Conservation (phyloP, 2,888 invertebrate species). For the Calliphora vomitoria region DNA sequence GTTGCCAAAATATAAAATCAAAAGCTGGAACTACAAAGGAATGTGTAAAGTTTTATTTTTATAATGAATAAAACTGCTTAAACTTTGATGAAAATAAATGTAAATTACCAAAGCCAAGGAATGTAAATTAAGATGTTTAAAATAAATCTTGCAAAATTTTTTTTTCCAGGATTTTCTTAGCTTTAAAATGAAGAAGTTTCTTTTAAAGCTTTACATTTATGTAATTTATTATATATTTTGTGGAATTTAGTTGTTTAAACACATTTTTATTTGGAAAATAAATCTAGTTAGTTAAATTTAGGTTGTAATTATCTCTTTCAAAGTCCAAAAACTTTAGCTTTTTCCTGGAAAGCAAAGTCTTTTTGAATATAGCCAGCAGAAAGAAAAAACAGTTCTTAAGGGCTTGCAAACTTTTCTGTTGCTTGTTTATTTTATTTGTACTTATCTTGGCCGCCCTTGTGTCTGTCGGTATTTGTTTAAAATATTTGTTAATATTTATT, state of each 20-base stretch:
- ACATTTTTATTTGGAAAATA: too few relatives aligned
- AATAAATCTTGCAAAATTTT: too few relatives aligned
- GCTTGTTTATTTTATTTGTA: not conserved
- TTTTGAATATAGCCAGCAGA: too few relatives aligned
- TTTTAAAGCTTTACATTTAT: too few relatives aligned
- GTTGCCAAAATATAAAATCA: not conserved
- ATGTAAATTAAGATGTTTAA: not conserved
- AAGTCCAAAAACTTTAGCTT: too few relatives aligned
- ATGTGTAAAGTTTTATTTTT: not conserved
- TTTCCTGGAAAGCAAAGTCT: too few relatives aligned
- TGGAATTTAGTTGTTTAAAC: too few relatives aligned
- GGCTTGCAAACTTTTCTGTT: not conserved
- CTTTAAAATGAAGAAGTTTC: too few relatives aligned
- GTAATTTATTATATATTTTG: too few relatives aligned
- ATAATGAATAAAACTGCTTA: not conserved
- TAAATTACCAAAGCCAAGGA: not conserved
- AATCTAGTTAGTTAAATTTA: too few relatives aligned
- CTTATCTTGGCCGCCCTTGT: not conserved
- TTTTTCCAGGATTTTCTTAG: too few relatives aligned
- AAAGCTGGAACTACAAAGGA: not conserved
- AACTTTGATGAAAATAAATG: not conserved
- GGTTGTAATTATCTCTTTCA: too few relatives aligned
- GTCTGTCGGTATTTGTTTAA: conserved; percentile 44
- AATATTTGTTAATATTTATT: conserved; percentile 60
- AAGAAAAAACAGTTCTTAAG: not conserved